Base-by-base conservation (phyloP, 2,797 vertebrate genomes). In the Notoglanidium macrostoma region DNA sequence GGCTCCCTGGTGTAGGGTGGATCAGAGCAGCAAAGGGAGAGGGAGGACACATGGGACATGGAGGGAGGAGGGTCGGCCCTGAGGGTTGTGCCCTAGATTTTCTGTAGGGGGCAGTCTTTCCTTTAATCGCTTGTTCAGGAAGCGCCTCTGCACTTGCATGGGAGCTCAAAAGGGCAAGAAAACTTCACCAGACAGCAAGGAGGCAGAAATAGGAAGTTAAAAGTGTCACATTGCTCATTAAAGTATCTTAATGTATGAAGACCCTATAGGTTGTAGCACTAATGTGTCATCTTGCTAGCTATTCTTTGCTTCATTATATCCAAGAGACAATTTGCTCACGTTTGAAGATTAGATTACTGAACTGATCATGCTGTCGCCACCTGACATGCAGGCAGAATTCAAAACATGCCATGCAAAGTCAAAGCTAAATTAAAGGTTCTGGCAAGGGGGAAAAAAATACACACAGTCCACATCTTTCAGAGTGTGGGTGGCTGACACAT, bases 401-500 rank as follows among this genome's bases (percentile, higher is more conserved):
- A 76, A 63, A 85, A 61, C 19, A 61, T 76, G 55, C 26, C 65
- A 59, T 85, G 26, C 57, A 32, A 74, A 46, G 40, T 76, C 46
- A 76, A 44, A 61, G 55, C n/a, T 61, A 83, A 83, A 67, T 83
- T 29, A 83, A 67, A 67, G 80, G 63, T 83, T 82, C 61, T 51
- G 80, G 44, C 12, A 19, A 84, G 65, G 35, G 83, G 44, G n/a
- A 55, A 82, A 19, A 78, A 35, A 44, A 65, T 46, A 44, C 68
- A 77, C 63, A 55, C 46, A 85, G 83, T 32, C 68, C 79, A 79
- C 19, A n/a, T 61, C 95, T 95, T 94, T 94, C 92, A 92, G 92
- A 92, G 91, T 92, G 94, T 94, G 90, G 94, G 94, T 92, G 94
- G 92, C 92, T 92, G 90, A 46, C 82, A 87, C 83, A 91, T 85